phyloP scores from a whole-genome alignment of 2,113 vertebrate genomes.

The Rhodinocichla rosea region DNA sequence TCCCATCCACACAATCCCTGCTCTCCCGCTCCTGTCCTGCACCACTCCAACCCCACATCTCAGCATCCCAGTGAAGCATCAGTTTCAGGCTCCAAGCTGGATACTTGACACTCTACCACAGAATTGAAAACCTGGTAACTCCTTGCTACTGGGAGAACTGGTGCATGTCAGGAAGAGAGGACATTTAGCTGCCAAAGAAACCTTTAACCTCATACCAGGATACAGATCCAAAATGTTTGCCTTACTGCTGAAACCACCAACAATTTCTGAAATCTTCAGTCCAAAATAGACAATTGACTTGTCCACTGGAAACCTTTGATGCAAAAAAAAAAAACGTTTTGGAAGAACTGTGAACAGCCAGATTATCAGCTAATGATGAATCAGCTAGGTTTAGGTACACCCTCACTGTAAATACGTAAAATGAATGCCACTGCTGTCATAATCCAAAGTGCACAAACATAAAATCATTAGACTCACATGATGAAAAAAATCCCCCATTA shows the following conservation, averaged over 20 bases:
- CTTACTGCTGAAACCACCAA: not conserved
- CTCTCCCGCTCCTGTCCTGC: not conserved
- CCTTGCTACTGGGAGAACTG: not conserved
- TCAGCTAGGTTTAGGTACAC: not conserved
- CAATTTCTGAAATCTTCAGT: not conserved
- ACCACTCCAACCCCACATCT: not conserved
- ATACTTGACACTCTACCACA: not conserved
- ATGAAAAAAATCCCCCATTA: not conserved
- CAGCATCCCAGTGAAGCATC: not conserved
- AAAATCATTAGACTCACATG: not conserved
- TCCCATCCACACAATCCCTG: not conserved
- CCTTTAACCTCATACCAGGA: not conserved
- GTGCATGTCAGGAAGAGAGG: rapidly evolving
- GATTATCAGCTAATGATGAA: not conserved
- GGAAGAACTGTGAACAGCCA: not conserved
- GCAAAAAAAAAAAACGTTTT: not conserved
- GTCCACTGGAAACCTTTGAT: not conserved
- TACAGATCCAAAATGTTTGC: not conserved
- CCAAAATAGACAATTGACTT: not conserved
- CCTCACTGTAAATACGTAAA: not conserved
- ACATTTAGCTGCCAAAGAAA: not conserved
- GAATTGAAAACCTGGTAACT: not conserved
- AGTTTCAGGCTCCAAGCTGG: not conserved
- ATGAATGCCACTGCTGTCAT: not conserved
- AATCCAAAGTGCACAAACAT: not conserved